Conservation (phyloP, 2,888 invertebrate genomes). For the Euphydryas editha region DNA sequence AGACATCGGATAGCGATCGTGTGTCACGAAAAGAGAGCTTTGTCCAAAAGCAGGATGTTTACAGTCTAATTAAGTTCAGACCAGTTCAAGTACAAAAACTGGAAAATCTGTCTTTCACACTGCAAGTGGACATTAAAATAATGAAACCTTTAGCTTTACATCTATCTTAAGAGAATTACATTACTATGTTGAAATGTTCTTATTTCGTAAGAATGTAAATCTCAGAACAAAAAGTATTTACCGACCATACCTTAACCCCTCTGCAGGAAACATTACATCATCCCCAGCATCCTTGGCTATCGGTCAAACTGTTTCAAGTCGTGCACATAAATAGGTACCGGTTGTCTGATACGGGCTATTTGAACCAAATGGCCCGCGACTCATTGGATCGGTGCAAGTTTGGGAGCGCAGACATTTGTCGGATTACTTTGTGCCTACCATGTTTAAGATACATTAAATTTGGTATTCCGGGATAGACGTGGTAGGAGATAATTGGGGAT, state of each 20-base stretch:
- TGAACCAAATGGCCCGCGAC: constrained; percentile 65
- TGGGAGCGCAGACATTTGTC: constrained; percentile 4
- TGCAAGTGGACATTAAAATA: too few relatives aligned
- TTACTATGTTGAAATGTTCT: too few relatives aligned
- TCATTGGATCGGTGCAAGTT: constrained; percentile 52
- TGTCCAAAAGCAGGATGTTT: too few relatives aligned
- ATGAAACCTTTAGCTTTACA: too few relatives aligned
- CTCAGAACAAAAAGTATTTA: not conserved
- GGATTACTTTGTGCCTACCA: not conserved
- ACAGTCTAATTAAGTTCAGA: too few relatives aligned
- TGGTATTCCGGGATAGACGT: not conserved
- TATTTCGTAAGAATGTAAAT: too few relatives aligned
- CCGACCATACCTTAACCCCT: not conserved
- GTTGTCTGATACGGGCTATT: constrained; percentile 65
- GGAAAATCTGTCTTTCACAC: too few relatives aligned
- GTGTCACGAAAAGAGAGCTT: too few relatives aligned
- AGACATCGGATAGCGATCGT: too few relatives aligned
- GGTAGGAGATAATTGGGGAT: not conserved
- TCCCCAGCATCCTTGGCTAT: constrained; percentile 29
- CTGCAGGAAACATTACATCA: constrained; percentile 33
- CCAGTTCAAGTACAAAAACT: too few relatives aligned
- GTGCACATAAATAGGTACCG: constrained; percentile 36
- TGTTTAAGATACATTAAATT: not conserved
- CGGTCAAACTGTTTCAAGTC: constrained; percentile 31
- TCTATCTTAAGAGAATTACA: too few relatives aligned